Evolutionary conservation across 2,797 vertebrate species (phyloP).

Genomic region (Rachycentron canadum): DNA sequence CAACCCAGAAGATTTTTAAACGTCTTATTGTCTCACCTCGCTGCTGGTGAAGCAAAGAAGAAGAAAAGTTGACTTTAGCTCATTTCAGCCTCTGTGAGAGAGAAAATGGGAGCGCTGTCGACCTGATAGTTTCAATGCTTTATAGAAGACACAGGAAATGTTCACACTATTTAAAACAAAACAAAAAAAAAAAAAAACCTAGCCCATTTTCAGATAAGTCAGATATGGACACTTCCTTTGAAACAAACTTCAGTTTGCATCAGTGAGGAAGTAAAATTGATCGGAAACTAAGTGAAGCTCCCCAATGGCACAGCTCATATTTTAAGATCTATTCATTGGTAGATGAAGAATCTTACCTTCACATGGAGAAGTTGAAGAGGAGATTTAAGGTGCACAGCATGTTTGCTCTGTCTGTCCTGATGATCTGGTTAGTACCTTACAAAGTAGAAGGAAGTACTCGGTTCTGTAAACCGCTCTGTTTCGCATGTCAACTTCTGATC

Average conservation of each 20-base stretch:
- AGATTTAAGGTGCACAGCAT: constrained; percentile 2
- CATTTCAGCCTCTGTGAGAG: constrained; percentile 46
- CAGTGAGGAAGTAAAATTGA: constrained; percentile 2
- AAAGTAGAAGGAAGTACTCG: constrained; percentile 62
- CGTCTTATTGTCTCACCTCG: constrained; percentile 58
- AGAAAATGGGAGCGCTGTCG: constrained; percentile 23
- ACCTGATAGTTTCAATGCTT: constrained; percentile 7
- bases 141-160: constrained; percentile 71
- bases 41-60: constrained; percentile 7
- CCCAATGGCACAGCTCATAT: background rate
- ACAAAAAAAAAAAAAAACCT: background rate
- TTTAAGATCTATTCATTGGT: background rate
- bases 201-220: constrained; percentile 25
- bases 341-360: constrained; percentile 47
- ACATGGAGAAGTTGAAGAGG: constrained; percentile 5
- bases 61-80: constrained; percentile 36
- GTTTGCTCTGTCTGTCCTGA: constrained; percentile 20
- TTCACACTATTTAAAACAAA: constrained; percentile 22
- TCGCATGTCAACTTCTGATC: constrained; percentile 17
- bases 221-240: constrained; percentile 35
- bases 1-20: background rate
- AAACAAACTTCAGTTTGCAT: constrained; percentile 10
- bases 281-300: background rate
- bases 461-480: constrained; percentile 51
- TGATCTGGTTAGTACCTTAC: constrained; percentile 11